phyloP scores from a whole-genome alignment of 2,797 vertebrate genomes.

The Clarias platycephalus region DNA sequence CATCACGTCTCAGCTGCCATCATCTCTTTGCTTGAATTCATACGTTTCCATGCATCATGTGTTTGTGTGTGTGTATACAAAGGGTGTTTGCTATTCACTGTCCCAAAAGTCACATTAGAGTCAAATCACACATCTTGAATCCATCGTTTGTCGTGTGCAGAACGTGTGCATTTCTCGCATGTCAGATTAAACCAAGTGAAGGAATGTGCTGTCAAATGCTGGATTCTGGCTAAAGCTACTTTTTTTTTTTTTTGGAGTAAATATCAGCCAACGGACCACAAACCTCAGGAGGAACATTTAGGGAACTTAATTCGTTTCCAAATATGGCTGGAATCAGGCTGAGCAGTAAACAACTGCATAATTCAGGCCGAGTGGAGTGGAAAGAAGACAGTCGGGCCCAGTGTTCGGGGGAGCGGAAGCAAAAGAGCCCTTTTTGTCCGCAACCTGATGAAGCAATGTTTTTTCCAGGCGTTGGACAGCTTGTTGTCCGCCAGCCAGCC shows the following conservation, averaged over 20 bases:
- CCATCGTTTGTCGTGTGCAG: neutral
- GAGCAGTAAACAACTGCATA: conserved; percentile 26
- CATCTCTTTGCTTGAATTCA: neutral
- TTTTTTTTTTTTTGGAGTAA: neutral
- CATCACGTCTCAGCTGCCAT: neutral
- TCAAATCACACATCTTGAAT: neutral
- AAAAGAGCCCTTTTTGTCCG: conserved; percentile 34
- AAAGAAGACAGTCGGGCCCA: conserved; percentile 22
- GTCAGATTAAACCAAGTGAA: neutral
- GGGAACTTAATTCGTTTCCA: conserved; percentile 2
- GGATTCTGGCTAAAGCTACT: neutral
- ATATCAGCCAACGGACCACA: neutral
- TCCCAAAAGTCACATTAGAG: neutral
- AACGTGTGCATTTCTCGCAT: conserved; percentile 12
- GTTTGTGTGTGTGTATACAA: conserved; percentile 11
- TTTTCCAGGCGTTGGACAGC: conserved; percentile 33
- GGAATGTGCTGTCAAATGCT: neutral
- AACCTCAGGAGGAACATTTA: conserved; percentile 8
- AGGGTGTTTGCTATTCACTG: neutral
- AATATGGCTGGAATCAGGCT: conserved; percentile 5
- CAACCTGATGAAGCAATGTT: conserved; percentile 38
- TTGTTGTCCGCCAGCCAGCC: conserved; percentile 27
- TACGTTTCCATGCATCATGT: conserved; percentile 25
- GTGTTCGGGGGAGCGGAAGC: conserved; percentile 11
- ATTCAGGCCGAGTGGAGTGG: conserved; percentile 28